Conservation (phyloP, 2,113 vertebrate species). For the Ptilorrhoa leucosticta region DNA sequence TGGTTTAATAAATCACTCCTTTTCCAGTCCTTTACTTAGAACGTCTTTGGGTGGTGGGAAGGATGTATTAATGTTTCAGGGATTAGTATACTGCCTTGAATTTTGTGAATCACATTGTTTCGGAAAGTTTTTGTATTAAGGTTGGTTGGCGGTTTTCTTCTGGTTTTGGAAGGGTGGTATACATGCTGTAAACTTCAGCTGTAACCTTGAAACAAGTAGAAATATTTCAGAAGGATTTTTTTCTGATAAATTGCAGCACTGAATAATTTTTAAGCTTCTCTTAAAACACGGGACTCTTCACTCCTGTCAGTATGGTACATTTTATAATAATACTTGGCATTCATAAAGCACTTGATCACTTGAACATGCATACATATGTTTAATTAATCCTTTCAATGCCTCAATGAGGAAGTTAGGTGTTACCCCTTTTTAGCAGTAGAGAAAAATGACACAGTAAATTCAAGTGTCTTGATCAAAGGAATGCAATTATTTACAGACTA, state of each 20-base stretch:
- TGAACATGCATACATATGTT: not conserved
- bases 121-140: not conserved
- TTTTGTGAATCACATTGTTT: not conserved
- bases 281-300: not conserved
- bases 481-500: constrained; percentile 14
- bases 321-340: not conserved
- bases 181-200: not conserved
- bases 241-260: not conserved
- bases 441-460: not conserved
- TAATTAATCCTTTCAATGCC: constrained; percentile 8
- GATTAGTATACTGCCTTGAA: not conserved
- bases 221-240: not conserved
- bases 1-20: not conserved
- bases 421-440: not conserved
- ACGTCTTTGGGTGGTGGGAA: not conserved
- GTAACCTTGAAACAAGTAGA: not conserved
- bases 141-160: accelerated
- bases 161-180: not conserved
- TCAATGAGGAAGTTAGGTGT: constrained; percentile 6
- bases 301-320: not conserved
- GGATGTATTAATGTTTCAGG: not conserved
- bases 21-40: not conserved
- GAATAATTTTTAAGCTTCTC: not conserved
- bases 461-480: constrained; percentile 12
- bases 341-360: not conserved